phyloP scores from a whole-genome alignment of 2,797 vertebrate genomes.

The Phataginus tetradactyla region DNA sequence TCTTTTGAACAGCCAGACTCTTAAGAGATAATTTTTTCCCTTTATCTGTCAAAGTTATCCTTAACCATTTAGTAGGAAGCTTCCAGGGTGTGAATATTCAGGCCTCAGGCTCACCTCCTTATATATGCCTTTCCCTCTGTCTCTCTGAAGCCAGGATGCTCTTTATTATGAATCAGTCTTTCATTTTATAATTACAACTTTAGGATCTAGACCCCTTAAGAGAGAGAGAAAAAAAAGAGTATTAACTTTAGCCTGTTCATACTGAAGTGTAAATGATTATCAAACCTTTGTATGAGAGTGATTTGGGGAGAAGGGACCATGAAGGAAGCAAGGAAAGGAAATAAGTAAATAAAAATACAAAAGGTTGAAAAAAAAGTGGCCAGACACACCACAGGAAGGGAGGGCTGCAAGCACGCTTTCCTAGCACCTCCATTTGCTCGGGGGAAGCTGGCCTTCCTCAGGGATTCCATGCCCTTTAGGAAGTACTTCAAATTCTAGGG shows the following conservation, averaged over 20 bases:
- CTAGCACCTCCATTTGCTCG: neutral
- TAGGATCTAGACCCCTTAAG: neutral
- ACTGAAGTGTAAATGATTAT: neutral
- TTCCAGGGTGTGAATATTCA: neutral
- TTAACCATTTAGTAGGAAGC: neutral
- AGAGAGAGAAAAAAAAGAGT: neutral
- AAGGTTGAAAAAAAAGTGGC: neutral
- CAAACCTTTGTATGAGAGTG: neutral
- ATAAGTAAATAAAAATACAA: neutral
- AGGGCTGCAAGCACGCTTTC: neutral
- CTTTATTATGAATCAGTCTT: neutral
- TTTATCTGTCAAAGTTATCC: neutral
- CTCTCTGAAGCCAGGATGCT: neutral
- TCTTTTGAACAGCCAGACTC: neutral
- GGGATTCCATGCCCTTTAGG: neutral
- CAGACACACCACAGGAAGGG: neutral
- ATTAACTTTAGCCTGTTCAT: neutral
- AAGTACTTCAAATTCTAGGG: constrained; percentile 25
- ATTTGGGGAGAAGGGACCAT: neutral
- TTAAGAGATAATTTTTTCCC: neutral
- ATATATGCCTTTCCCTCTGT: neutral
- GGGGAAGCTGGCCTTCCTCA: neutral
- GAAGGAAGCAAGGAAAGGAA: neutral
- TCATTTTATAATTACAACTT: constrained; percentile 34
- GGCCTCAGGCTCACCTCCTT: neutral